A percentile compares a stretch with the other conserved stretches of the same genome.
Evolutionary conservation across 30 jellyfish, hydroid and myxozoan species (phyloP).

Genomic region (Morbakka virulenta): DNA sequence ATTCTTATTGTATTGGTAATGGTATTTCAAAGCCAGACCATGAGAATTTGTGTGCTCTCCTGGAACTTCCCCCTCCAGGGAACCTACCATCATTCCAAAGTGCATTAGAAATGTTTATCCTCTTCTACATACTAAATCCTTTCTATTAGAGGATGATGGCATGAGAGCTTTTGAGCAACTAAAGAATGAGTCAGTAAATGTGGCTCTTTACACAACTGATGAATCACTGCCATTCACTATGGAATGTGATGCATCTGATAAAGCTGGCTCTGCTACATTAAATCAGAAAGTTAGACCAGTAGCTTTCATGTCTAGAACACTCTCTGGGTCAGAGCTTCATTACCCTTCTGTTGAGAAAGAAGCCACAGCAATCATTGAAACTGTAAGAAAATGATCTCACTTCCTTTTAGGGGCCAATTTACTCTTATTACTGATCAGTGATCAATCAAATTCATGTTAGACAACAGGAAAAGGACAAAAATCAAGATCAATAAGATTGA

Average conservation of each 20-base stretch:
- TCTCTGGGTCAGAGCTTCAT: conserved; percentile 3
- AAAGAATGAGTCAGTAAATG: not conserved
- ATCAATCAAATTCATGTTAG: conserved; percentile 57
- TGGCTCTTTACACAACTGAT: conserved; percentile 10
- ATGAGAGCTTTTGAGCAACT: not conserved
- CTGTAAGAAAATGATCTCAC: conserved; percentile 73
- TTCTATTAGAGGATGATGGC: not conserved
- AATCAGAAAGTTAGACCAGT: conserved; percentile 54
- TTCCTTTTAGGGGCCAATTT: conserved; percentile 47
- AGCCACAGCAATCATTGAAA: conserved; percentile 56
- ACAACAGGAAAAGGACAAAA: conserved; percentile 60
- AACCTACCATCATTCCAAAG: not conserved
- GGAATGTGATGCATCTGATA: conserved; percentile 63
- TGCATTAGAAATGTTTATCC: not conserved
- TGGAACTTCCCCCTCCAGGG: not conserved
- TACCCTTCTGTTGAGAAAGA: conserved; percentile 55
- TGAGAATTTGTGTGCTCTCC: not conserved
- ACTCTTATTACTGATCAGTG: conserved; percentile 59
- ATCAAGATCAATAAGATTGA: conserved; percentile 55
- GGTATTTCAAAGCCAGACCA: not conserved
- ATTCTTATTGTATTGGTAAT: not conserved
- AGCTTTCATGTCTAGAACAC: conserved; percentile 44
- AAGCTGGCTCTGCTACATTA: conserved; percentile 47
- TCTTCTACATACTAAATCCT: not conserved
- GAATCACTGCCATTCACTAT: conserved; percentile 40